A percentile compares a stretch with the other conserved stretches of the same genome.
These are phyloP conservation scores for Ichneumoninae sp. DNA, from an alignment of 2,888 invertebrate species.

Conservation along the genomic window DNA sequence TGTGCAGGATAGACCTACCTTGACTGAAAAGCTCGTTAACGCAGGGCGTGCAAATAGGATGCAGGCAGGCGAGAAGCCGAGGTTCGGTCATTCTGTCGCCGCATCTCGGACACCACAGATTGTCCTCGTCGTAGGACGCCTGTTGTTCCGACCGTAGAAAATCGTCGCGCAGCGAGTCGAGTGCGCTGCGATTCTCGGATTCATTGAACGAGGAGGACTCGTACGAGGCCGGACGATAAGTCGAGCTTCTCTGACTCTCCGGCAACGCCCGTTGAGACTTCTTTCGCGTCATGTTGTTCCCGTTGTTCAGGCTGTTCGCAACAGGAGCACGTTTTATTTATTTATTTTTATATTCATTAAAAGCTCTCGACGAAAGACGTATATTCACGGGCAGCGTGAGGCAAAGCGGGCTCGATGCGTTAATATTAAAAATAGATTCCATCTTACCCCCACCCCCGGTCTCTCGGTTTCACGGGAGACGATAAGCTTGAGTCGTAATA, in stretches of 20 bases:
- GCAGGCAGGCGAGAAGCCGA: slow-evolving; percentile 79
- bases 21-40: slow-evolving; percentile 75
- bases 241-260: slow-evolving; percentile 61
- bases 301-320: slow-evolving; percentile 39
- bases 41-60: slow-evolving; percentile 79
- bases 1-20: slow-evolving; percentile 43
- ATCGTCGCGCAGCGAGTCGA: slow-evolving; percentile 43
- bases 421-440: slow-evolving; percentile 1
- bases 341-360: slow-evolving; percentile 3
- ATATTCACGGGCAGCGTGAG: not conserved
- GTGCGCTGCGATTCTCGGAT: slow-evolving; percentile 26
- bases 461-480: not conserved
- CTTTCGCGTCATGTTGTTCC: slow-evolving; percentile 33
- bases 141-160: slow-evolving; percentile 37
- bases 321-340: slow-evolving; percentile 21
- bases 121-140: slow-evolving; percentile 54
- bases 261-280: slow-evolving; percentile 24
- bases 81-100: slow-evolving; percentile 79
- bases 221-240: slow-evolving; percentile 63
- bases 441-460: not conserved
- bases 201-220: slow-evolving; percentile 54
- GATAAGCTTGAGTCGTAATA: not conserved
- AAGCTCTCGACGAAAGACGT: slow-evolving; percentile 19
- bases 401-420: not conserved
- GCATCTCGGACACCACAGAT: slow-evolving; percentile 78